Evolutionary conservation across 2,888 invertebrate genomes (phyloP).

Genomic region (Cybosia mesomella): DNA sequence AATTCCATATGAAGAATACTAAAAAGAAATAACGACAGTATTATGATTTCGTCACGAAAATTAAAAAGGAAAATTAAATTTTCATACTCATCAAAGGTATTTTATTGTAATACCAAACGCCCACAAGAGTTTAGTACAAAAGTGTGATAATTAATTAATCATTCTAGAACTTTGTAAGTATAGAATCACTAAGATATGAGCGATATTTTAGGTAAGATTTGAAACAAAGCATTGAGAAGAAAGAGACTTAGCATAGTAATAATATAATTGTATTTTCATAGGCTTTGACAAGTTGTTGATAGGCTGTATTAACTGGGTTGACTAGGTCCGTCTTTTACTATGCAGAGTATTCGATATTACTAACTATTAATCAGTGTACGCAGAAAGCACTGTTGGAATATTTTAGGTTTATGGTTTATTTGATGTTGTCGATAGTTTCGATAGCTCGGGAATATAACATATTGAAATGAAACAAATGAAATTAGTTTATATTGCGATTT

Average conservation of each 20-base stretch:
- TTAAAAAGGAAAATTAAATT: neutral
- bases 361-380: neutral
- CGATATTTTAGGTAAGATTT: neutral
- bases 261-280: neutral
- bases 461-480: no score
- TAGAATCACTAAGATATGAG: neutral
- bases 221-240: neutral
- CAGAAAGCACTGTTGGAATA: neutral
- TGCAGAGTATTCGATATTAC: neutral
- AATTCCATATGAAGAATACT: no score
- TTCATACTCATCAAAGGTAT: neutral
- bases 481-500: no score
- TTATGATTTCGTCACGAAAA: neutral
- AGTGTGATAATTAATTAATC: neutral
- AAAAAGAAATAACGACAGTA: no score
- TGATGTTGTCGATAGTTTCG: neutral
- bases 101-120: neutral
- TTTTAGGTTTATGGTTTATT: neutral
- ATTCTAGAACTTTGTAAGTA: neutral
- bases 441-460: neutral
- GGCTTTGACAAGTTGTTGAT: slow-evolving; percentile 1
- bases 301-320: neutral
- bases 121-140: neutral
- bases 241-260: neutral
- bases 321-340: neutral